Evolutionary conservation across 1,140 invertebrate species (phyloP), one percentile per base, ranked within the genome.

Genomic region (Pseudomyrmex cubaensis): DNA sequence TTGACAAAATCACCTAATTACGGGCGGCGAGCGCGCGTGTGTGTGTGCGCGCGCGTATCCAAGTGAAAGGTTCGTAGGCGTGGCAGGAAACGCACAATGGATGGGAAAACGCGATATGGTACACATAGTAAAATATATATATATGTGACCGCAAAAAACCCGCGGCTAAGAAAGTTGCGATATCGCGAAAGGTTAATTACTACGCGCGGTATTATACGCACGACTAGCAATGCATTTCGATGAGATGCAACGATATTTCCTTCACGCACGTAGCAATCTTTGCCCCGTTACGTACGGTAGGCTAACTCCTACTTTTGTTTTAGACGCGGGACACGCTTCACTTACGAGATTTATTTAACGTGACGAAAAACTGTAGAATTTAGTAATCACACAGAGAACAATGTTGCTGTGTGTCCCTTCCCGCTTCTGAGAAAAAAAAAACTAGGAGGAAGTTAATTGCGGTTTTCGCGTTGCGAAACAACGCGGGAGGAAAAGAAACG

Each of bases 1-100:
- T 87, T 87, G 74, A 87, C 82, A 84, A 84, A 87, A 86, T 86
- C 74, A 59, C 87, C 74, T 87, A 87, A 87, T 87, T 87, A 87
- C 59, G 63, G 15, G 69, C 59, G 46, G 69, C 74, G 61, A 80
- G 48, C 84, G 4, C 0, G 35, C 0, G 22, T 22, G 22, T 22
- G 22, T 22, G 22, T 22, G 22, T 22, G 35, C 5, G 35, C 35
- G 35, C 35, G 35, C 35, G 63, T 62, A 56, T 52, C 67, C 54
- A 46, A 87, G 85, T 87, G 86, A 87, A 87, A 87, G 86, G 86
- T 83, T 69, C 61, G 85, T 83, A 57, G 86, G 85, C 85, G 86
- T 86, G 86, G 86, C 85, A 87, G 85, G 80, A 87, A 86, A 70
- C 76, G 62, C 62, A 83, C 85, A 87, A 87, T 87, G 86, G 85